phyloP scores from a whole-genome alignment of 2,888 invertebrate genomes.

The Unio pictorum region DNA sequence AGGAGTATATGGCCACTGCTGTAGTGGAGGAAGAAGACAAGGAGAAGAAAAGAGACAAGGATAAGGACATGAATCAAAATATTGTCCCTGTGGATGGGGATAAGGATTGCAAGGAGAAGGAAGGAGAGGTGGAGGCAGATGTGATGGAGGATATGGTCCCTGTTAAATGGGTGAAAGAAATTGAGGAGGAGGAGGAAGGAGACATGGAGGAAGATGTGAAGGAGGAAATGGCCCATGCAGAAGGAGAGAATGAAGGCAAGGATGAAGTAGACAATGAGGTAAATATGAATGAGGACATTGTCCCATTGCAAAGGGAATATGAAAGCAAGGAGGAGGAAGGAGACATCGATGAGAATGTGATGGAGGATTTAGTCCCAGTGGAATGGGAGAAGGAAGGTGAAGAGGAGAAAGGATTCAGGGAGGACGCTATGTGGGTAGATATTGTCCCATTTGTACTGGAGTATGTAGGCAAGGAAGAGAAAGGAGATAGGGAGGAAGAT shows the following conservation, averaged over 20 bases:
- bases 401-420: too few relatives aligned
- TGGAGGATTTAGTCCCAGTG: neutral
- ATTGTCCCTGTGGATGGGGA: neutral
- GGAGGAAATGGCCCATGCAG: too few relatives aligned
- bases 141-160: too few relatives aligned
- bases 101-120: constrained; percentile 24
- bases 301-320: constrained; percentile 11
- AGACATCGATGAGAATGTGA: constrained; percentile 2
- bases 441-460: too few relatives aligned
- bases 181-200: too few relatives aligned
- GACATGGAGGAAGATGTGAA: too few relatives aligned
- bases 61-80: constrained; percentile 8
- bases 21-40: constrained; percentile 29
- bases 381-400: too few relatives aligned
- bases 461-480: too few relatives aligned
- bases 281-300: constrained; percentile 48
- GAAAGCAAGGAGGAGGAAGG: constrained; percentile 6
- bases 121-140: constrained; percentile 2
- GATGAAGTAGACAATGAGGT: constrained; percentile 27
- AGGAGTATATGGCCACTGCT: constrained; percentile 4
- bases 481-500: too few relatives aligned
- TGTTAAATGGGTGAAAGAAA: constrained; percentile 14
- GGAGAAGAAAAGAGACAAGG: constrained; percentile 30
- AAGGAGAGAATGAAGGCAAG: too few relatives aligned
- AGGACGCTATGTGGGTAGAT: too few relatives aligned